These are phyloP conservation scores for Alethe diademata DNA, from an alignment of 2,113 vertebrate species.

Conservation along the genomic window DNA sequence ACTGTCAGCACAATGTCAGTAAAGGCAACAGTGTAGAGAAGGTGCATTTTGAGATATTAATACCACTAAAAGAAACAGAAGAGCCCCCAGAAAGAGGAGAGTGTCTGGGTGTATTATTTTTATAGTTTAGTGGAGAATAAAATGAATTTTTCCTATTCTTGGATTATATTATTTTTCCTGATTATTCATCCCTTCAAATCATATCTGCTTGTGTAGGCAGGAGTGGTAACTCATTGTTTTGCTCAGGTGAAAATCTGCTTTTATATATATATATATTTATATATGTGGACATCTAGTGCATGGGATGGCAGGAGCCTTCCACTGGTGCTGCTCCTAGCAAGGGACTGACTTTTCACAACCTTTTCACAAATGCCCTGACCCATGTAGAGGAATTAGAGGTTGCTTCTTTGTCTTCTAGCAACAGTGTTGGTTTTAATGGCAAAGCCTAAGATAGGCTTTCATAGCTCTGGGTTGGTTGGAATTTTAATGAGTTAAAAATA, in stretches of 20 bases:
- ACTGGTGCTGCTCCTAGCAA: not conserved
- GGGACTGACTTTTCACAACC: not conserved
- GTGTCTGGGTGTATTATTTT: not conserved
- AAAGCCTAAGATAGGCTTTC: not conserved
- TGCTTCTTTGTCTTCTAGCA: not conserved
- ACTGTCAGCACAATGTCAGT: constrained; percentile 45
- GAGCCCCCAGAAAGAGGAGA: not conserved
- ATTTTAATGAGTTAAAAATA: not conserved
- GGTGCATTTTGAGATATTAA: not conserved
- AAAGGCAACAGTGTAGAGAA: not conserved
- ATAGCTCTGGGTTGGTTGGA: not conserved
- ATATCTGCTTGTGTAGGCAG: not conserved
- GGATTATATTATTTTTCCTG: not conserved
- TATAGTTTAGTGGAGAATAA: not conserved
- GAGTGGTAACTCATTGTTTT: not conserved
- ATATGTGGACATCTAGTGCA: not conserved
- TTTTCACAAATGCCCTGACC: not conserved
- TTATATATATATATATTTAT: rapidly evolving
- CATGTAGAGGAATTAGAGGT: not conserved
- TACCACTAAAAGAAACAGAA: not conserved
- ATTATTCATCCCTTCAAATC: not conserved
- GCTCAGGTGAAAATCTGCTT: not conserved
- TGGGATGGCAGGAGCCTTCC: not conserved
- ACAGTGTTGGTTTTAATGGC: not conserved
- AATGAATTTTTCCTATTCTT: not conserved